These are phyloP conservation scores for Empidonax traillii DNA, from an alignment of 2,113 vertebrate species.

Conservation along the genomic window DNA sequence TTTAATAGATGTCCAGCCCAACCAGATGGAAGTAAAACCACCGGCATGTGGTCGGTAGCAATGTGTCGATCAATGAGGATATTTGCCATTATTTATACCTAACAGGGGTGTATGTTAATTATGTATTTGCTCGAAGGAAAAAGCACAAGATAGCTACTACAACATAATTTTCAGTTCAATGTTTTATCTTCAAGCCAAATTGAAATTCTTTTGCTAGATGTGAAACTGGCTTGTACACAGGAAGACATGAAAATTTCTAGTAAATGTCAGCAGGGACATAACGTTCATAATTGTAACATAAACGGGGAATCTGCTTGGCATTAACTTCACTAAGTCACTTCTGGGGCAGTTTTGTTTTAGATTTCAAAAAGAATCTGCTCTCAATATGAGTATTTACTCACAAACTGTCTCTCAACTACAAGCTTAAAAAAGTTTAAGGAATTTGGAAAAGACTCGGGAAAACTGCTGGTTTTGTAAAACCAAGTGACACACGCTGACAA, in stretches of 20 bases:
- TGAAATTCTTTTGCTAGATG: background rate
- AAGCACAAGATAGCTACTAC: background rate
- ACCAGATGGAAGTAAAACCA: background rate
- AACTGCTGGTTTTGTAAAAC: background rate
- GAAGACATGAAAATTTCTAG: background rate
- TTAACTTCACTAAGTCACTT: background rate
- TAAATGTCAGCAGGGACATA: background rate
- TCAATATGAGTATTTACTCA: accelerated
- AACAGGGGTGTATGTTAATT: background rate
- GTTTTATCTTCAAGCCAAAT: background rate
- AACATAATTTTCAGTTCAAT: background rate
- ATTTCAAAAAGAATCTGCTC: background rate
- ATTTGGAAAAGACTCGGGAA: background rate
- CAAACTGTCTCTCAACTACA: background rate
- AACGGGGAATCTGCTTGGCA: background rate
- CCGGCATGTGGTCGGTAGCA: background rate
- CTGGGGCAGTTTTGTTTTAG: background rate
- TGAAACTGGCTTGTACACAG: background rate
- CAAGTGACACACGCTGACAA: background rate
- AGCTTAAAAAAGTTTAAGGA: background rate
- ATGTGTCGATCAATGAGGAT: background rate
- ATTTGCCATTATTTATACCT: background rate
- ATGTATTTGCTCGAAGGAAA: background rate
- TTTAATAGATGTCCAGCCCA: background rate
- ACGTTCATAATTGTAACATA: background rate